Evolutionary conservation across 2,113 vertebrate species (phyloP).

Genomic region (Ceuthmochares aereus): DNA sequence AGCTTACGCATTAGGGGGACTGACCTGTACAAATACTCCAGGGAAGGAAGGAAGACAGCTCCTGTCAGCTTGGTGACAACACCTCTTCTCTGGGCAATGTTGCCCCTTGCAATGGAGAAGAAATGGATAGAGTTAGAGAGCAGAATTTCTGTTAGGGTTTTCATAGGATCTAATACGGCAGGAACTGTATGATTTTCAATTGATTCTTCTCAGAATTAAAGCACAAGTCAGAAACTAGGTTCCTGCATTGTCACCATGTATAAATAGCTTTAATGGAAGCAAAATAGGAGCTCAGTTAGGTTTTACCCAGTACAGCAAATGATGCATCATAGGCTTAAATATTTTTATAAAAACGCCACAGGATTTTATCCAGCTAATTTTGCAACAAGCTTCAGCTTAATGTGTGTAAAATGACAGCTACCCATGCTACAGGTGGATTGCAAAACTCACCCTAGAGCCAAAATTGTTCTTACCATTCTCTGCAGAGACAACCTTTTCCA

Average conservation of each 20-base stretch:
- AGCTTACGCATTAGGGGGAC: neutral
- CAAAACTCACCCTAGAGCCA: neutral
- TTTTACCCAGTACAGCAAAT: neutral
- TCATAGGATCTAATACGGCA: neutral
- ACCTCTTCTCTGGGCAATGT: neutral
- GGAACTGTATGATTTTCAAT: neutral
- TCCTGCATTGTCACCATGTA: conserved; percentile 24
- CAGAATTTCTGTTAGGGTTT: neutral
- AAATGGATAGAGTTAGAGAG: neutral
- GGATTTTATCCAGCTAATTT: neutral
- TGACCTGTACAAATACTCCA: neutral
- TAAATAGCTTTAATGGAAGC: conserved; percentile 46
- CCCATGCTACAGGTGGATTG: neutral
- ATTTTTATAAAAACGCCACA: neutral
- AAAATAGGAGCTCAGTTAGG: neutral
- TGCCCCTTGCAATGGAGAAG: neutral
- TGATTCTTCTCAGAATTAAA: conserved; percentile 3
- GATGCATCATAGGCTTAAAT: neutral
- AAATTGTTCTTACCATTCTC: conserved; percentile 21
- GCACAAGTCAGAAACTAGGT: conserved; percentile 31
- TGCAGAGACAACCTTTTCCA: neutral
- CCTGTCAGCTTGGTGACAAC: neutral
- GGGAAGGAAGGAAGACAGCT: neutral
- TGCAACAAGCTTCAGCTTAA: neutral
- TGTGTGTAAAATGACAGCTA: neutral